Evolutionary conservation across 2,888 invertebrate species (phyloP).

Genomic region (Phengaris arion): DNA sequence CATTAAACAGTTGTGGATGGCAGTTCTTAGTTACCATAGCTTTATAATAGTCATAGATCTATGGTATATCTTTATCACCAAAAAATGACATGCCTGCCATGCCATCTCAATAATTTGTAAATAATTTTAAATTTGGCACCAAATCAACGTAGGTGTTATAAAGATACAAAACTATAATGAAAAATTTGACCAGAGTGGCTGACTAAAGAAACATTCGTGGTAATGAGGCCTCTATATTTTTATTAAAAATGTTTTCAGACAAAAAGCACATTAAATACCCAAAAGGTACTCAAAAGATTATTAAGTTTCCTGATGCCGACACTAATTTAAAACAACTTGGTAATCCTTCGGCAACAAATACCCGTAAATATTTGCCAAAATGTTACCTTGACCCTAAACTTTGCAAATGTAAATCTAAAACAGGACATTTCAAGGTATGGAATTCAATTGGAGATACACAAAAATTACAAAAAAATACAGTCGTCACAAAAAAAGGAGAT

Average conservation of each 20-base stretch:
- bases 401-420: constrained; percentile 17
- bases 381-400: constrained; percentile 17
- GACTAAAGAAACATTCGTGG: neutral
- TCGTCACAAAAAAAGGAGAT: neutral
- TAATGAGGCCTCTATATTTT: neutral
- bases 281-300: constrained; percentile 22
- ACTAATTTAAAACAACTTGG: constrained; percentile 9
- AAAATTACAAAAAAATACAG: constrained; percentile 1
- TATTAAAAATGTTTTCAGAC: constrained; percentile 4
- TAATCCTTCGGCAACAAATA: constrained; percentile 4
- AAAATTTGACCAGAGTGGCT: neutral
- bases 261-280: constrained; percentile 4
- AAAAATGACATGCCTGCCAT: too few species aligned
- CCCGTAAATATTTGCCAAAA: constrained; percentile 16
- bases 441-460: neutral
- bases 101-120: too few species aligned
- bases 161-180: neutral
- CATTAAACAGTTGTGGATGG: too few species aligned
- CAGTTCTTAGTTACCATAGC: too few species aligned
- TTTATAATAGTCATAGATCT: too few species aligned
- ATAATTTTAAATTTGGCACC: too few species aligned
- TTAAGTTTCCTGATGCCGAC: neutral
- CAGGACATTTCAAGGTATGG: constrained; percentile 19
- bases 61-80: too few species aligned
- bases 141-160: neutral